Base-by-base conservation (phyloP, 2,113 vertebrate species). In the Phaethon lepturus region DNA sequence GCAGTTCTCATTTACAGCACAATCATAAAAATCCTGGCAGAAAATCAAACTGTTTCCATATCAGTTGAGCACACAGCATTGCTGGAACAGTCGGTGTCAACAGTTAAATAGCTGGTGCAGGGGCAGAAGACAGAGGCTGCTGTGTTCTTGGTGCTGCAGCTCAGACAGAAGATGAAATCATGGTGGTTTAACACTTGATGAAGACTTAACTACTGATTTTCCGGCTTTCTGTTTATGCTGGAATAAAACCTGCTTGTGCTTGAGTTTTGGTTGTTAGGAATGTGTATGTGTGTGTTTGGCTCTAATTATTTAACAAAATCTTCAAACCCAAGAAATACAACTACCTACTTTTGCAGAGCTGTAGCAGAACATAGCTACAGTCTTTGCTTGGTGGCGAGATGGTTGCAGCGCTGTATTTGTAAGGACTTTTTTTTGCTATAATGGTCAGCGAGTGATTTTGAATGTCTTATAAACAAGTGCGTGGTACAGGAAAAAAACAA, bases 101-200 rank as follows among this genome's bases (percentile, higher is more conserved):
- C 72, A 78, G 87, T 31, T 49, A 45, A 59, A 50, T 44, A 25
- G 75, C 71, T 86, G 63, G 40, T 35, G 84, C 64, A 74, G 66
- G 80, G 96, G 55, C 83, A 84, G 66, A 40, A 89, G 89, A 93
- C 94, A 92, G 94, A 97, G 92, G 78, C 85, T 88, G 77, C 74
- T 93, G 81, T 96, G 96, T 94, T 94, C 85, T 76, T 53, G 78
- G 38, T 66, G 82, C 78, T 88, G 64, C 79, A 63, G 78, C 91
- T 96, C 73, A 35, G 86, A 40, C 40, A 66, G 72, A 90, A 86
- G 75, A 95, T 91, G 90, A 95, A 97, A 93, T 96, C 92, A 89
- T 60, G 72, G 79, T 7, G 71, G 60, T 42, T 95, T 75, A 86
- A n/a, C 52, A 3, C 49, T 94, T 55, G 19, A 19, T 62, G 86